Evolutionary conservation across 2,797 vertebrate species (phyloP).

Genomic region (Clangula hyemalis): DNA sequence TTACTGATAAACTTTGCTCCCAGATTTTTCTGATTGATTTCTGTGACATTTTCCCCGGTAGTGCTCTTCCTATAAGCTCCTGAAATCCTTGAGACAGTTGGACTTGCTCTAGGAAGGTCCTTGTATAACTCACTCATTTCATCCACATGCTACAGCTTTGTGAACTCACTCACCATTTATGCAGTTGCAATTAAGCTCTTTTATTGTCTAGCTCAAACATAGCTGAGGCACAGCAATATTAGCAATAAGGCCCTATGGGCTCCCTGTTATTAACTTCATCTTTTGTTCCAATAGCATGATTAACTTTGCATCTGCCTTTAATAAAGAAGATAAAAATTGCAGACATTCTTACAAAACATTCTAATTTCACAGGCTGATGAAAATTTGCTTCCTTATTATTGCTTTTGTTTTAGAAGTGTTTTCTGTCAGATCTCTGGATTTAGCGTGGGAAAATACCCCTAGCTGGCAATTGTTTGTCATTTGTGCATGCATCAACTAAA

Average conservation of each 20-base stretch:
- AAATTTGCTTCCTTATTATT: constrained; percentile 3
- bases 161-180: neutral
- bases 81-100: neutral
- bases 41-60: neutral
- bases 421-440: constrained; percentile 20
- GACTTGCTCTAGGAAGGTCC: neutral
- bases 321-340: neutral
- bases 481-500: constrained; percentile 18
- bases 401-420: neutral
- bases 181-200: neutral
- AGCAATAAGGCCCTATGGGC: neutral
- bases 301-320: constrained; percentile 42
- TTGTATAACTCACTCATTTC: neutral
- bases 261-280: constrained; percentile 16
- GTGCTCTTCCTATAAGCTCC: constrained; percentile 1
- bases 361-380: neutral
- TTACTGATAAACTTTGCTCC: neutral
- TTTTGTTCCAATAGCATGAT: neutral
- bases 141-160: neutral
- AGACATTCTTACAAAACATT: constrained; percentile 6
- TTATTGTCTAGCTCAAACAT: neutral
- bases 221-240: neutral
- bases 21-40: neutral
- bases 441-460: constrained; percentile 23
- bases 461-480: constrained; percentile 47